Conservation (phyloP, 2,797 vertebrate genomes). For the Linurgus olivaceus region DNA sequence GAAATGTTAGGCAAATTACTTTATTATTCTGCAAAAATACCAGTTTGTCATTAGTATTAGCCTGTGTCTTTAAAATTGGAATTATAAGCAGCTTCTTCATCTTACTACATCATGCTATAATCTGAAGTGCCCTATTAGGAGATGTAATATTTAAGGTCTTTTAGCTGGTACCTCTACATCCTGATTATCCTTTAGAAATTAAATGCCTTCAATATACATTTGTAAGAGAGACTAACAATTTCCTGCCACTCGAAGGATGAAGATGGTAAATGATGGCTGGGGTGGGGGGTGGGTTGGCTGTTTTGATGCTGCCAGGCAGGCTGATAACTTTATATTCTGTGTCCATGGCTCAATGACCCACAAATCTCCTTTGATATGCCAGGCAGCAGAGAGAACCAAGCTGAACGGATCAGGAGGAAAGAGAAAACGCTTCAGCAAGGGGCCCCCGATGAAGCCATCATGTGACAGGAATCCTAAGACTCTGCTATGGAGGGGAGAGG, state of each 20-base stretch:
- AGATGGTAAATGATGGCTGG: constrained; percentile 40
- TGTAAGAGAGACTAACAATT: constrained; percentile 42
- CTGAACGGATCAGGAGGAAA: constrained; percentile 81
- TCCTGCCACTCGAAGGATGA: constrained; percentile 56
- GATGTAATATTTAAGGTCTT: constrained; percentile 54
- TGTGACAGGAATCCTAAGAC: constrained; percentile 89
- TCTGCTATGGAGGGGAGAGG: constrained; percentile 61
- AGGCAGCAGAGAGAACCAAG: constrained; percentile 88
- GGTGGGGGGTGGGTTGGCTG: constrained; percentile 6
- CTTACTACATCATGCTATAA: constrained; percentile 39
- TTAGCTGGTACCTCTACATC: constrained; percentile 53
- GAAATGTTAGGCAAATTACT: constrained; percentile 37
- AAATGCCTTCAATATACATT: constrained; percentile 54
- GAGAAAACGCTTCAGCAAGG: constrained; percentile 77
- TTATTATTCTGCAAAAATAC: constrained; percentile 45
- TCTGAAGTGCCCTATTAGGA: constrained; percentile 30
- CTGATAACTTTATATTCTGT: constrained; percentile 92
- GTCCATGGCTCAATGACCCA: constrained; percentile 93
- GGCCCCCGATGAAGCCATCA: constrained; percentile 91
- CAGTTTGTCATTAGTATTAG: constrained; percentile 37
- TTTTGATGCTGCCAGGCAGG: constrained; percentile 84
- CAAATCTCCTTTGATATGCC: constrained; percentile 98
- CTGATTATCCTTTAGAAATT: constrained; percentile 67
- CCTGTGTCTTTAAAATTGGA: constrained; percentile 41
- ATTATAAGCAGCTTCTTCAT: constrained; percentile 48